Conservation (phyloP, 2,113 vertebrate species). For the Casuarius casuarius region DNA sequence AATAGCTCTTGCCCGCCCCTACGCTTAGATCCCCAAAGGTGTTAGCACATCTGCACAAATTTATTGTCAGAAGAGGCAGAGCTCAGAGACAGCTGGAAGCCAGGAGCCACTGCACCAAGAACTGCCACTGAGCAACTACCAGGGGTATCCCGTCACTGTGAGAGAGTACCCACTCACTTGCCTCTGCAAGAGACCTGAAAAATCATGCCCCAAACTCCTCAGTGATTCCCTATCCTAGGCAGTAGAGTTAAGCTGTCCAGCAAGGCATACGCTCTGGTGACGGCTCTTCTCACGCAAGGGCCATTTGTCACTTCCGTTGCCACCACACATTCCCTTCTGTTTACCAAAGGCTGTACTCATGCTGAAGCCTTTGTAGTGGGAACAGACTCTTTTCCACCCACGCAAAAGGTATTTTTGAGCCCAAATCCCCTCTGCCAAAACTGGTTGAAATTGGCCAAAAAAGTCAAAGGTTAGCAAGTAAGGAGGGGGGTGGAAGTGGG, state of each 20-base stretch:
- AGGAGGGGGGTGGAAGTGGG: background rate
- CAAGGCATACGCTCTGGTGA: background rate
- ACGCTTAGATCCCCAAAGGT: background rate
- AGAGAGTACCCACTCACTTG: background rate
- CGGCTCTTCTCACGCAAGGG: fast-evolving
- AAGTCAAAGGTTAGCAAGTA: background rate
- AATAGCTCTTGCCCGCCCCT: background rate
- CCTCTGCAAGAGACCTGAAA: background rate
- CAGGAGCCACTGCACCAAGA: background rate
- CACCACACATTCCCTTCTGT: fast-evolving
- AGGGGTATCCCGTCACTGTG: background rate
- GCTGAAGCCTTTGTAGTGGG: background rate
- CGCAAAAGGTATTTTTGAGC: background rate
- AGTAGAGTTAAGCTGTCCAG: background rate
- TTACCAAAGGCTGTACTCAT: background rate
- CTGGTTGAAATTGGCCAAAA: background rate
- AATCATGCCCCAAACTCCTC: background rate
- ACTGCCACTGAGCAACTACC: background rate
- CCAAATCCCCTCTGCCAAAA: background rate
- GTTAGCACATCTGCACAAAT: background rate
- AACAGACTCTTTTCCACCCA: background rate
- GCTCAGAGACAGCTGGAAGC: background rate
- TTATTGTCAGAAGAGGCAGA: background rate
- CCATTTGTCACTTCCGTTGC: background rate
- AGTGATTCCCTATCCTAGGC: background rate